A percentile compares a stretch with the other conserved stretches of the same genome.
Evolutionary conservation across 2,797 vertebrate species (phyloP).

Genomic region (Rhinatrema bivittatum): DNA sequence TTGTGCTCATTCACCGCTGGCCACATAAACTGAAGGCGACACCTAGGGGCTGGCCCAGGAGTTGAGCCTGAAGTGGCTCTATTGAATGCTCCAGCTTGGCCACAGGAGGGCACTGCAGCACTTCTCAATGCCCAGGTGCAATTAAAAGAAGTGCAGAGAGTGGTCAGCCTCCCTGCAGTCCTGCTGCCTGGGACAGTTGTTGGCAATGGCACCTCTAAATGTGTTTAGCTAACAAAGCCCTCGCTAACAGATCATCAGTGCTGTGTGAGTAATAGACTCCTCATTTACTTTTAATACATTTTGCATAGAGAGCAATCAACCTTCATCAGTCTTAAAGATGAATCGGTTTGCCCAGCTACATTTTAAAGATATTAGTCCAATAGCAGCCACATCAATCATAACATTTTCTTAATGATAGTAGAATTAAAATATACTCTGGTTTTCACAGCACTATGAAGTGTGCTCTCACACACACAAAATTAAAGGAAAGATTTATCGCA

Average conservation of each 20-base stretch:
- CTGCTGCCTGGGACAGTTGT: conserved; percentile 10
- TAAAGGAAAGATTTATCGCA: conserved; percentile 52
- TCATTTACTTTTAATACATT: conserved; percentile 95
- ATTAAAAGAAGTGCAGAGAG: no score
- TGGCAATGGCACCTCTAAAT: conserved; percentile 68
- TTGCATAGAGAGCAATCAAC: conserved; percentile 91
- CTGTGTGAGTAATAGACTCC: conserved; percentile 94
- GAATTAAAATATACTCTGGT: conserved; percentile 68
- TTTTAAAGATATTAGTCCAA: conserved; percentile 85
- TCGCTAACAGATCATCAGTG: conserved; percentile 85
- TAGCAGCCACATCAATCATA: conserved; percentile 89
- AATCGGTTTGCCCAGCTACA: conserved; percentile 81
- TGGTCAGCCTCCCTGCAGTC: no score
- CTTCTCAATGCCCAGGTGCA: no score
- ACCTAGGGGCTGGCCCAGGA: no score
- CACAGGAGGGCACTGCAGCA: no score
- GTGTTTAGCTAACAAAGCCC: conserved; percentile 83
- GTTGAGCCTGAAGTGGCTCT: no score
- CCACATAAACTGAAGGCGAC: no score
- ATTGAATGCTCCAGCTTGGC: no score
- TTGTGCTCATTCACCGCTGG: no score
- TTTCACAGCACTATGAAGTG: conserved; percentile 54
- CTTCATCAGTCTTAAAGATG: conserved; percentile 95
- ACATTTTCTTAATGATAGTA: conserved; percentile 73
- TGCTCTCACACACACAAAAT: conserved; percentile 45